Evolutionary conservation across 1,140 invertebrate species (phyloP).

Genomic region (Polypedilum pembai): DNA sequence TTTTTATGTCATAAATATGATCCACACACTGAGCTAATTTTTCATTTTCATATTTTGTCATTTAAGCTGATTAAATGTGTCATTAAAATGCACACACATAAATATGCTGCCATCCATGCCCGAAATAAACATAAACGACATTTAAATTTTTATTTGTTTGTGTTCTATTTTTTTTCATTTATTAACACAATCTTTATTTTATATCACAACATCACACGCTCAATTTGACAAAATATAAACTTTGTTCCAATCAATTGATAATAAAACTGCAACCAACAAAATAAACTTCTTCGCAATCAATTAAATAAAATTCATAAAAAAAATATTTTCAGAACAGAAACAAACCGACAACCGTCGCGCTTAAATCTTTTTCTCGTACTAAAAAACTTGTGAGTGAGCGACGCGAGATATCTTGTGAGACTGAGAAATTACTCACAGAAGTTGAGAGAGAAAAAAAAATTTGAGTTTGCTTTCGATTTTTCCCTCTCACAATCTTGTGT

Average conservation of each 20-base stretch:
- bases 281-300: neutral
- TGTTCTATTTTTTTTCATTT: neutral
- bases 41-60: neutral
- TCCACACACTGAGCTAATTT: slow-evolving; percentile 1
- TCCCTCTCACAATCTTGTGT: slow-evolving; percentile 20
- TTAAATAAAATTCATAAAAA: neutral
- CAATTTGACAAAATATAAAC: neutral
- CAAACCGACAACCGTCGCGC: slow-evolving; percentile 19
- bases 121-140: no score
- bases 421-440: neutral
- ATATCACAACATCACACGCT: neutral
- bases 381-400: neutral
- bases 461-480: slow-evolving; percentile 4
- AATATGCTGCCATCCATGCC: neutral
- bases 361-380: slow-evolving; percentile 27
- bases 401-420: slow-evolving; percentile 5
- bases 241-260: neutral
- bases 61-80: neutral
- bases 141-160: no score
- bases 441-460: neutral
- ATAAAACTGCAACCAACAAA: neutral
- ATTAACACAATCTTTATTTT: neutral
- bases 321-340: neutral
- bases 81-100: neutral
- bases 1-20: no score